A percentile compares a stretch with the other conserved stretches of the same genome.
Evolutionary conservation across 2,797 vertebrate genomes (phyloP).

Genomic region (Falco columbarius): DNA sequence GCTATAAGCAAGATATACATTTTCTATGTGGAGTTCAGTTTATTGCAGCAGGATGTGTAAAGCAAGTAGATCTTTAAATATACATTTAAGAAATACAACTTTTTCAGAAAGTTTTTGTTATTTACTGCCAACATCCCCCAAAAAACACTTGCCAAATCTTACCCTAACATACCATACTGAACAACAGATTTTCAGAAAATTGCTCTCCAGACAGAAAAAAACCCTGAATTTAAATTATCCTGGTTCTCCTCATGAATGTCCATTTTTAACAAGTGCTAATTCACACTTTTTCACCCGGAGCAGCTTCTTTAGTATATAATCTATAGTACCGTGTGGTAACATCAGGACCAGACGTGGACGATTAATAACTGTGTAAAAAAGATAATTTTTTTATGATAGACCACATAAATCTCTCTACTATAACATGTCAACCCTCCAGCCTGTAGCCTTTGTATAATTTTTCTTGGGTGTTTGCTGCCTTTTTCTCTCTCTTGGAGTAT

Average conservation of each 20-base stretch:
- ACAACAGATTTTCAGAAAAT: neutral
- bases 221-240: neutral
- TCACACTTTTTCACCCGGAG: neutral
- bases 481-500: neutral
- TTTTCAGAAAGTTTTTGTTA: neutral
- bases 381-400: neutral
- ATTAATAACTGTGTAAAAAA: constrained; percentile 37
- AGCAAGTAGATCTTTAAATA: neutral
- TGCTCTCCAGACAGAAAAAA: neutral
- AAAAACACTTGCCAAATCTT: neutral
- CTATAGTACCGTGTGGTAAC: neutral
- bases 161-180: neutral
- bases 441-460: neutral
- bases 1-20: accelerated
- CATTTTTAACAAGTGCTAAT: neutral
- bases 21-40: neutral
- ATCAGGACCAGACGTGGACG: neutral
- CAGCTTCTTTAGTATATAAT: neutral
- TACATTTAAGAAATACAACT: neutral
- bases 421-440: neutral
- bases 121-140: neutral
- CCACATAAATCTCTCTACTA: neutral
- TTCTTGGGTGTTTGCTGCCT: neutral
- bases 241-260: neutral
- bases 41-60: neutral